phyloP scores from a whole-genome alignment of 2,113 vertebrate genomes.

The Pterocles burchelli region DNA sequence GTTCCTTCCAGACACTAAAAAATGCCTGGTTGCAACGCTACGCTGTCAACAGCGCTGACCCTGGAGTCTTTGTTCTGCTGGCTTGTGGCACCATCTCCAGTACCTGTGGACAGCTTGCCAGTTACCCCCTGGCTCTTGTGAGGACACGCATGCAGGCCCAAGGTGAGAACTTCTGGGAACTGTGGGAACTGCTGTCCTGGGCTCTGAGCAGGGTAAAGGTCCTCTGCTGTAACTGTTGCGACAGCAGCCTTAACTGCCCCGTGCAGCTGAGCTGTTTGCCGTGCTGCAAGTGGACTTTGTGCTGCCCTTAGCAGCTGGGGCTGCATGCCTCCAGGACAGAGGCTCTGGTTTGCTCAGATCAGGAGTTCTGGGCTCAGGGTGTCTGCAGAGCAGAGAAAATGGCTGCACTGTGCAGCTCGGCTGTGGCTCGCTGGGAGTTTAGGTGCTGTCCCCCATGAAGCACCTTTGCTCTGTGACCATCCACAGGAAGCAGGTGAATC shows the following conservation, averaged over 20 bases:
- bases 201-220: neutral
- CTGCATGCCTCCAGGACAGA: neutral
- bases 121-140: conserved; percentile 93
- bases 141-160: conserved; percentile 97
- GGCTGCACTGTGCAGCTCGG: accelerated
- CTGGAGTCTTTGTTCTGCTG: conserved; percentile 92
- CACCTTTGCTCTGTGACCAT: neutral
- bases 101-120: conserved; percentile 93
- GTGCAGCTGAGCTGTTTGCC: neutral
- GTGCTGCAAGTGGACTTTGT: neutral
- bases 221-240: neutral
- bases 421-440: neutral
- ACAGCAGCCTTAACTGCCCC: neutral
- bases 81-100: conserved; percentile 95
- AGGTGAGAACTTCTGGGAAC: conserved; percentile 76
- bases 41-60: conserved; percentile 89
- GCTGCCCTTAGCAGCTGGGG: neutral
- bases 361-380: neutral
- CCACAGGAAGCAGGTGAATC: neutral
- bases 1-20: conserved; percentile 85
- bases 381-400: neutral
- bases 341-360: neutral
- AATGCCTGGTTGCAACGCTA: conserved; percentile 91
- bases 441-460: neutral
- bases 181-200: neutral